These are phyloP conservation scores for Chelonoidis abingdonii DNA, from an alignment of 2,113 vertebrate species.

Conservation along the genomic window DNA sequence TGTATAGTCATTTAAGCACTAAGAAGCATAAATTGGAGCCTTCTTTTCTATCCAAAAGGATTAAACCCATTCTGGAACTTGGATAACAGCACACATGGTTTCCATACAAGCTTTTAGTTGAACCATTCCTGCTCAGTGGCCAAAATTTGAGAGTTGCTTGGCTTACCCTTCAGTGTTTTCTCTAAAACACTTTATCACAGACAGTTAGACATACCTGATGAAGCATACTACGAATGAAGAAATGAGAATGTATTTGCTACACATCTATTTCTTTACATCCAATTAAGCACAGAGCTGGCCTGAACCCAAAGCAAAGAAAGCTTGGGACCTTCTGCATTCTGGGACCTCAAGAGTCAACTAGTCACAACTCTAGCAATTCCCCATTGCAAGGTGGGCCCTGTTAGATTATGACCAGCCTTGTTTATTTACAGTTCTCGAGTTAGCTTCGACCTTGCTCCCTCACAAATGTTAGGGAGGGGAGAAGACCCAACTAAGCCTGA, in stretches of 20 bases:
- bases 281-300: neutral
- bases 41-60: accelerated
- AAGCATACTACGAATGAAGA: neutral
- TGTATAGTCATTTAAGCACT: accelerated
- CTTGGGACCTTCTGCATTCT: neutral
- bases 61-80: neutral
- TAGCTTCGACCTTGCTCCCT: neutral
- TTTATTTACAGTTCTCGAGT: neutral
- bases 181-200: neutral
- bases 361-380: neutral
- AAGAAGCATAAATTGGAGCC: accelerated
- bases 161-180: neutral
- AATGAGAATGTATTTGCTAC: neutral
- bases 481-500: neutral
- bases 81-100: neutral
- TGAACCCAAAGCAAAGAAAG: neutral
- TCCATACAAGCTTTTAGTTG: neutral
- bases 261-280: neutral
- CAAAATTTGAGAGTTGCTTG: neutral
- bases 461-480: neutral
- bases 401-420: neutral
- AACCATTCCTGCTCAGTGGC: neutral
- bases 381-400: neutral
- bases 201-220: neutral
- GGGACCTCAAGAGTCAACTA: neutral